Conservation (phyloP, 2,888 invertebrate species). For the Phymatocera aterrima region DNA sequence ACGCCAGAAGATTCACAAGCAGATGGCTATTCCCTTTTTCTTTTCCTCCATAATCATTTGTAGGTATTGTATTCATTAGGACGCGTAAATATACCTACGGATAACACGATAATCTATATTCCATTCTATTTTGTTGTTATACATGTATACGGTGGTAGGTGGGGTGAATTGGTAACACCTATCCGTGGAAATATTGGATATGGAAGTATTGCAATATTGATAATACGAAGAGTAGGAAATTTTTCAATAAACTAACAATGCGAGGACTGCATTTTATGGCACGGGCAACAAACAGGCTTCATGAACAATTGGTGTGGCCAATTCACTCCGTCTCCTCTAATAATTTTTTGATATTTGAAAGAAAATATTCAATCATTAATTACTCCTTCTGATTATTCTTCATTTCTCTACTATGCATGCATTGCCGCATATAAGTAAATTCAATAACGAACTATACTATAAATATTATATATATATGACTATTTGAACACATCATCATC, state of each 20-base stretch:
- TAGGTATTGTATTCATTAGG: background rate
- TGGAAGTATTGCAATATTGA: no score
- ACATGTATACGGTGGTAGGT: no score
- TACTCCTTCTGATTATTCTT: background rate
- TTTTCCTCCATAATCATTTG: background rate
- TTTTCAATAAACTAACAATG: no score
- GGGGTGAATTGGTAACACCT: no score
- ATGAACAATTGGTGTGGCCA: no score
- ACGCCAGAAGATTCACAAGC: conserved; percentile 3
- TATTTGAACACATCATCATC: conserved; percentile 64
- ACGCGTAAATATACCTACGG: background rate
- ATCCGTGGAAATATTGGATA: no score
- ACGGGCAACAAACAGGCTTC: no score
- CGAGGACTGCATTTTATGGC: no score
- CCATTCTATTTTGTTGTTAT: background rate
- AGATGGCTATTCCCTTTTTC: background rate
- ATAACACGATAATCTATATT: background rate
- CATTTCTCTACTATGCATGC: background rate
- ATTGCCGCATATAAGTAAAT: background rate
- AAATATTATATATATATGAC: conserved; percentile 48
- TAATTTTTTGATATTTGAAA: no score
- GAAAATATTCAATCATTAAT: background rate
- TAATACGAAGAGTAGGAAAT: no score
- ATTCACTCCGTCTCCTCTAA: no score
- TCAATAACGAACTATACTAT: conserved; percentile 44